Conservation (phyloP, 1,140 invertebrate species). For the Triops cancriformis region DNA sequence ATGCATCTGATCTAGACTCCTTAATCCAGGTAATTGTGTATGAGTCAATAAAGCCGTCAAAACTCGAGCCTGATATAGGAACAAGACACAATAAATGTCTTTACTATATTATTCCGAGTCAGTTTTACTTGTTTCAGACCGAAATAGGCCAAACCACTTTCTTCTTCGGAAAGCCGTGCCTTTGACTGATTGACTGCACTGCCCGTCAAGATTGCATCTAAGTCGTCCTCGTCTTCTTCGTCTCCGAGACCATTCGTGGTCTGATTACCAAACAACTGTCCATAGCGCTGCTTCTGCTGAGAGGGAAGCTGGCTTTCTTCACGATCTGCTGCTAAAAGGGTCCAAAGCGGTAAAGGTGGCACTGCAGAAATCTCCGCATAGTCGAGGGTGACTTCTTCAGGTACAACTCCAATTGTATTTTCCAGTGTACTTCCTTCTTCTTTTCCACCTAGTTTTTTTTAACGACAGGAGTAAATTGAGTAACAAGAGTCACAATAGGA, state of each 20-base stretch:
- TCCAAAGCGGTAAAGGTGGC: constrained; percentile 91
- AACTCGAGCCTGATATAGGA: constrained; percentile 48
- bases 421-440: not conserved
- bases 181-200: not conserved
- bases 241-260: constrained; percentile 17
- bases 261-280: constrained; percentile 8
- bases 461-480: not conserved
- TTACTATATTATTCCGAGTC: too few relatives aligned
- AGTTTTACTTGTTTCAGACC: constrained; percentile 59
- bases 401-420: constrained; percentile 50
- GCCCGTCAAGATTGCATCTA: constrained; percentile 16
- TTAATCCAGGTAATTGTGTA: constrained; percentile 82
- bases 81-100: constrained; percentile 29
- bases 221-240: constrained; percentile 32
- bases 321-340: constrained; percentile 84
- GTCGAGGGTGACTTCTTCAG: constrained; percentile 80
- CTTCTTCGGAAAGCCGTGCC: constrained; percentile 44
- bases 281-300: not conserved
- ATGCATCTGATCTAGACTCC: constrained; percentile 98
- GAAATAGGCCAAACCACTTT: constrained; percentile 63
- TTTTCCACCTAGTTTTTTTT: not conserved
- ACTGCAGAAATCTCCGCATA: constrained; percentile 95
- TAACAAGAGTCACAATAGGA: too few relatives aligned
- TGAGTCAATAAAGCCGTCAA: constrained; percentile 24
- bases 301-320: constrained; percentile 44